Evolutionary conservation across 1,140 invertebrate genomes (phyloP).

Genomic region (Lucilia sericata): DNA sequence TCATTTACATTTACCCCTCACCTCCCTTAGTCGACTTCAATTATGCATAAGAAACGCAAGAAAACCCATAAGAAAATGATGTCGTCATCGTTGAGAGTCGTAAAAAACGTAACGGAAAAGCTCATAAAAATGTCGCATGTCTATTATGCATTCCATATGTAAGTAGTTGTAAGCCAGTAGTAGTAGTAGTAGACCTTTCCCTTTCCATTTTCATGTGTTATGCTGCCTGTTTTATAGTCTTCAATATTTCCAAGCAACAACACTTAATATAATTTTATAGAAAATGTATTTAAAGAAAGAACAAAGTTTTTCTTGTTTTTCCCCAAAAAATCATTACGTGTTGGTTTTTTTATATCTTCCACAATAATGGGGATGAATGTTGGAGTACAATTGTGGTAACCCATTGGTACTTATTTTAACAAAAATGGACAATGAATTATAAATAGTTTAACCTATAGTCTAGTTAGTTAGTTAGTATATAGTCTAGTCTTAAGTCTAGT

Average conservation of each 20-base stretch:
- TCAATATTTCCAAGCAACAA: not conserved
- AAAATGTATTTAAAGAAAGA: not conserved
- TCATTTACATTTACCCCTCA: not conserved
- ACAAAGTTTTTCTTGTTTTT: conserved; percentile 1
- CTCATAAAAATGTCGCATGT: conserved; percentile 40
- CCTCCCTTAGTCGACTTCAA: not conserved
- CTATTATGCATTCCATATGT: conserved; percentile 29
- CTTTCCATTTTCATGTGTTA: not conserved
- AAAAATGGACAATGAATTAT: no score
- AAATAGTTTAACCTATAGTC: no score
- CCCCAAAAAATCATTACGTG: not conserved
- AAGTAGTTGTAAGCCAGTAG: not conserved
- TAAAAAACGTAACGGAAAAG: conserved; percentile 28
- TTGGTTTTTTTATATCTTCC: not conserved
- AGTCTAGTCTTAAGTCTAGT: no score
- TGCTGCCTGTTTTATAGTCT: not conserved
- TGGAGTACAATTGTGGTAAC: no score
- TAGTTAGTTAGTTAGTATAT: no score
- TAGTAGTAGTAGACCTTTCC: conserved; percentile 14
- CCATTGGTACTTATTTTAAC: no score
- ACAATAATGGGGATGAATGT: no score
- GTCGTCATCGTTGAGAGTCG: conserved; percentile 38
- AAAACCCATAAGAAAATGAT: conserved; percentile 1
- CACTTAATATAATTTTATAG: conserved; percentile 16
- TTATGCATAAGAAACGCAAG: conserved; percentile 34